These are phyloP conservation scores for Aramus guarauna DNA, from an alignment of 2,113 vertebrate genomes.

Conservation along the genomic window DNA sequence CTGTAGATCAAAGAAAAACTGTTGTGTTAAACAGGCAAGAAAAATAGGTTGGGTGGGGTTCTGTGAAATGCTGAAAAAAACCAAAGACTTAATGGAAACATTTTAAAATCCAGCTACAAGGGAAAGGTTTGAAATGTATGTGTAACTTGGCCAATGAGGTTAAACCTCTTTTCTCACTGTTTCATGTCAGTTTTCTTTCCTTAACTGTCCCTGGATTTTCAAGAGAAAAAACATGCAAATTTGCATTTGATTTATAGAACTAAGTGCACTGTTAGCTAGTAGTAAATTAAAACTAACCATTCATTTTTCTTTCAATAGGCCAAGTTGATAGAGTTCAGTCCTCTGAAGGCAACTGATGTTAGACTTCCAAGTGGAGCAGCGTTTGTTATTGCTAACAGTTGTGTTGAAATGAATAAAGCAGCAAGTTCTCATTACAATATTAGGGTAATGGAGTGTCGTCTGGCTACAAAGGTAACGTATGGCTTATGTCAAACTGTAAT, in stretches of 20 bases:
- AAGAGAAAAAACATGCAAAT: constrained; percentile 23
- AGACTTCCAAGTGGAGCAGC: constrained; percentile 85
- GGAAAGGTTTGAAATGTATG: background rate
- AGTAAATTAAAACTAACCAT: constrained; percentile 49
- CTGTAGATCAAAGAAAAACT: constrained; percentile 54
- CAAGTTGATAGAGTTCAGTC: constrained; percentile 95
- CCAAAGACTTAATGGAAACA: constrained; percentile 49
- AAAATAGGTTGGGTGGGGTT: constrained; percentile 41
- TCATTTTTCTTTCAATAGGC: constrained; percentile 79
- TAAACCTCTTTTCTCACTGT: constrained; percentile 29
- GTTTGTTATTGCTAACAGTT: constrained; percentile 97
- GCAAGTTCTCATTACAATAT: constrained; percentile 94
- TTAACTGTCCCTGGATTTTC: constrained; percentile 8
- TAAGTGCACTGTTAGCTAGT: constrained; percentile 39
- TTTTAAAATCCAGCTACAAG: constrained; percentile 19
- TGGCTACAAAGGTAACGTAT: constrained; percentile 89
- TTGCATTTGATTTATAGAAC: constrained; percentile 53
- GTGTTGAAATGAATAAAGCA: constrained; percentile 96
- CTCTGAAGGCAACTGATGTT: constrained; percentile 89
- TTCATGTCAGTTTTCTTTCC: constrained; percentile 36
- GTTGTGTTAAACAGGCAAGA: constrained; percentile 58
- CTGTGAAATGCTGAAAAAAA: constrained; percentile 45
- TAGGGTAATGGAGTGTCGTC: constrained; percentile 90
- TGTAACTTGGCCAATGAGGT: constrained; percentile 28
- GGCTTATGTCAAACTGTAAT: constrained; percentile 64